Evolutionary conservation across 2,888 invertebrate genomes (phyloP), one percentile per base, ranked within the genome.

Genomic region (Tinea trinotella): DNA sequence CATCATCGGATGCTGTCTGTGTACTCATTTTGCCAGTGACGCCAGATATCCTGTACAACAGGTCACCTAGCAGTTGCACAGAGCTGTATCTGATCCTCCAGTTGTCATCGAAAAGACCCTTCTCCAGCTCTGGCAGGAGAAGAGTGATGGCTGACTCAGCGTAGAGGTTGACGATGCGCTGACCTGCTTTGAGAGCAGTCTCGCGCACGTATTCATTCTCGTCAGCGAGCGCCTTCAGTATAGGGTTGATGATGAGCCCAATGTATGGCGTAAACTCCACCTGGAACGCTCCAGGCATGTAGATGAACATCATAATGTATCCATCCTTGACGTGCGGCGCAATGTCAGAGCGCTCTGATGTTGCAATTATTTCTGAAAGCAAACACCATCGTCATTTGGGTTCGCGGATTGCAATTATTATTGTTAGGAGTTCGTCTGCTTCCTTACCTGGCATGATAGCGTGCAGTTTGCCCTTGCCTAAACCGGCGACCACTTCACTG

Each of bases 231-330:
- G 98, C 99, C 87, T 97, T 96, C 24, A 99, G 87, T 61, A 99
- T 98, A 1, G 98, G 97, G 74, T 96, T 98, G 66, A 99, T 96
- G 64, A 99, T 98, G 73, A 96, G 95, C 0, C 98, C 95, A 67
- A 98, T 94, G 81, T 98, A 99, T 0, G 95, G 95, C 1, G 95
- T 93, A 81, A 99, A 99, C 71, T 97, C 96, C 59, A 93, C 92
- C 4, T 96, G 96, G 83, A 99, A 99, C 9, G 98, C 97, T 57
- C 93, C 93, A 1, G 99, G 99, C 92, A 99, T 95, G 84, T 99
- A 99, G 68, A 99, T 99, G 78, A 98, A 99, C 96, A 99, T 97
- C 97, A 99, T 98, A 58, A 99, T 98, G 85, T 99, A 99, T 44
- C 99, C 99, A 83, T 99, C 99, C 68, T 99, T 96, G 1, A 99